Evolutionary conservation across 2,113 vertebrate species (phyloP).

Genomic region (Melospiza melodia): DNA sequence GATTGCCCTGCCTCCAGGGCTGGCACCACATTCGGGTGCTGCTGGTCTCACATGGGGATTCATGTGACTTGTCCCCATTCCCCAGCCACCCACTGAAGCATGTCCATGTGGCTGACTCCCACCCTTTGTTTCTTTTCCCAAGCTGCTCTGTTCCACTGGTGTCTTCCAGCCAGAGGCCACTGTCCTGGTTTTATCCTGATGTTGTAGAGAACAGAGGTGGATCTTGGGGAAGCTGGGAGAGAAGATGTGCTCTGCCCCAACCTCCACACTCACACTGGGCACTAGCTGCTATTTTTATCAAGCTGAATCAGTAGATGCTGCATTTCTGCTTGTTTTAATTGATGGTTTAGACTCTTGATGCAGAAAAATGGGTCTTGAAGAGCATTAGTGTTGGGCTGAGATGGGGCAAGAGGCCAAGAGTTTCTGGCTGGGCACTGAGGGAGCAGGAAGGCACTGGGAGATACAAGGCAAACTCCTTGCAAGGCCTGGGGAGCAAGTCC

Average conservation of each 20-base stretch:
- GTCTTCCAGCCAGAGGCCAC: background rate
- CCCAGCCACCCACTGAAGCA: background rate
- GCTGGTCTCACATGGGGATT: background rate
- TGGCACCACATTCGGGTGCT: background rate
- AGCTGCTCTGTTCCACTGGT: background rate
- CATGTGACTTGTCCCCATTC: background rate
- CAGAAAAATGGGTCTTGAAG: background rate
- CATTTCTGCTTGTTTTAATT: background rate
- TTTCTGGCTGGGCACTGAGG: background rate
- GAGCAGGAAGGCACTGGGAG: accelerated
- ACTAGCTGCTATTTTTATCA: background rate
- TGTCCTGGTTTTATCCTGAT: background rate
- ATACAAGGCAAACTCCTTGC: background rate
- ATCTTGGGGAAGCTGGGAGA: background rate
- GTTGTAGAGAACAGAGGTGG: background rate
- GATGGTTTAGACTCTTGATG: background rate
- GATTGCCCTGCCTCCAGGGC: background rate
- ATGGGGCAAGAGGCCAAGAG: background rate
- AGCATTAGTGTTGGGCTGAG: accelerated
- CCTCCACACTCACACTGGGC: accelerated
- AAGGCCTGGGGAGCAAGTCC: background rate
- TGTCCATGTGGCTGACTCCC: background rate
- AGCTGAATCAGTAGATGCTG: background rate
- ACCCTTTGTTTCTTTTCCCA: background rate
- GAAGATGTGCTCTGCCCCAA: background rate